Base-by-base conservation (phyloP, 2,113 vertebrate species). In the Boulengeromyrus knoepffleri region DNA sequence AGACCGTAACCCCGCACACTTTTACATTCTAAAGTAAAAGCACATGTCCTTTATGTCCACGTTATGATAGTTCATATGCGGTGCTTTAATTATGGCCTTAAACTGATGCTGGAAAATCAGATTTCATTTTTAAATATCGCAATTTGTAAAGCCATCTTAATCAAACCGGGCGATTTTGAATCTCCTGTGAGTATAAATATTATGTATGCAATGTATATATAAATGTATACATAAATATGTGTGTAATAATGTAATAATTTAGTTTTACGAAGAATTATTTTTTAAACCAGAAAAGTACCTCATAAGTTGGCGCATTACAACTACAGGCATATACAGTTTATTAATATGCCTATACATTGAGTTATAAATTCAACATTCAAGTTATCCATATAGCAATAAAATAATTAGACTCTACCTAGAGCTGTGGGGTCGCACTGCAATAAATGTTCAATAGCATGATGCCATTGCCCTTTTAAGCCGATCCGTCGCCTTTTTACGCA, bases 401-500 rank as follows among this genome's bases (percentile, higher is more conserved):
- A 31, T 70, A 70, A 70, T 70, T 31, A 70, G 10, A 70, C 62
- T 13, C 62, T 70, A 31, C 10, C n/a, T 13, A 70, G n/a, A 31
- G 62, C 10, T 31, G 62, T 70, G 62, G 62, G 10, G 62, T 70
- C 62, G 9, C 62, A 27, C n/a, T 31, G 62, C 74, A 77, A 77
- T 80, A 80, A 80, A 80, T 80, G 17, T 19, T 80, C 17, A 42
- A 42, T 85, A 49, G 21, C 10, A 39, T 45, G 24, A 42, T 42
- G 87, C 19, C 88, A 21, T 90, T 90, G 87, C 90, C 90, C 90
- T 89, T 91, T 92, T 90, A 88, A 93, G 91, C 53, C 39, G 31
- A 92, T 89, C 91, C 91, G 91, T 90, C 53, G 13, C 87, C 91
- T 91, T 92, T 91, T 50, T 74, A 52, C 74, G 74, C 74, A 88